These are phyloP conservation scores for Xerus inauris DNA, from an alignment of 2,113 vertebrate genomes.

Conservation along the genomic window DNA sequence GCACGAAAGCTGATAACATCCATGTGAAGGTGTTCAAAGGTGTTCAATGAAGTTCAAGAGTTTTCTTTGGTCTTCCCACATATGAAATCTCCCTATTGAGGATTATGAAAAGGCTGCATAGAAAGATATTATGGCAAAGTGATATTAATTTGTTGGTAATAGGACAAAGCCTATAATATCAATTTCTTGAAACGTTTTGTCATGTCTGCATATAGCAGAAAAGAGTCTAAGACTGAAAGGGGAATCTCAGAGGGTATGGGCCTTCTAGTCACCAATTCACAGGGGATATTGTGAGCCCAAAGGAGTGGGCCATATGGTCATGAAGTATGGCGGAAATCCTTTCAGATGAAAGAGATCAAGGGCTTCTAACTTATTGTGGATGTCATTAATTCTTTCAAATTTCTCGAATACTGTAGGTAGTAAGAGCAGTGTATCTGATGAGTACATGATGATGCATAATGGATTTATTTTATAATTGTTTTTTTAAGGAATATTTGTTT, in stretches of 20 bases:
- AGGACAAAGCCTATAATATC: neutral
- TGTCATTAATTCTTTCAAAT: neutral
- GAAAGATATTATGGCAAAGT: neutral
- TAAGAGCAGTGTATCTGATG: neutral
- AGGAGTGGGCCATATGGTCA: rapidly evolving
- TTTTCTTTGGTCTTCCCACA: neutral
- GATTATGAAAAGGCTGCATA: neutral
- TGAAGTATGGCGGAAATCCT: neutral
- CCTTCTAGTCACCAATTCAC: neutral
- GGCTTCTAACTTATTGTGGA: neutral
- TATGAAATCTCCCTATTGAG: neutral
- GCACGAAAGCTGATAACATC: neutral
- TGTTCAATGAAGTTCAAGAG: neutral
- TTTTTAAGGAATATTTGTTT: neutral
- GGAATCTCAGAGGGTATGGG: neutral
- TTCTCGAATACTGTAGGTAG: neutral
- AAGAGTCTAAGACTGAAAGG: neutral
- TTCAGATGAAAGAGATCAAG: neutral
- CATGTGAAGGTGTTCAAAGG: neutral
- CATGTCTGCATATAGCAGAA: neutral
- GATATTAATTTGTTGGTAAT: neutral
- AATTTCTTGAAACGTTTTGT: neutral
- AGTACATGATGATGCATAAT: neutral
- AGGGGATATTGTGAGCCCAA: too few species aligned
- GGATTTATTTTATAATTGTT: neutral